These are phyloP conservation scores for Cryptus viduatorius DNA, from an alignment of 2,888 invertebrate genomes.

Conservation along the genomic window DNA sequence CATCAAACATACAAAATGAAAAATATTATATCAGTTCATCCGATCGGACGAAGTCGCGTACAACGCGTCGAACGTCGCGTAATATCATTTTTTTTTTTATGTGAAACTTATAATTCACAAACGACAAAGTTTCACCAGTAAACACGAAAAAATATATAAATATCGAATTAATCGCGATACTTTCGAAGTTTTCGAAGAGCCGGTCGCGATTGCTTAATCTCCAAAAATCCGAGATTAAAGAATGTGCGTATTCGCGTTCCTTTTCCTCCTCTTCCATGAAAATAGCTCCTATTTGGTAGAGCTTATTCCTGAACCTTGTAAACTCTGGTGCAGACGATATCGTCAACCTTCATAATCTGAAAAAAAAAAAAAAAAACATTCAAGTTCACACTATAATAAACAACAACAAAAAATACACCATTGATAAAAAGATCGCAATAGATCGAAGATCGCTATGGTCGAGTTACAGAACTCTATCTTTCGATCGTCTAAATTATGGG, in stretches of 20 bases:
- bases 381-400: background rate
- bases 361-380: slow-evolving; percentile 79
- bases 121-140: background rate
- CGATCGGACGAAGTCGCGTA: slow-evolving; percentile 14
- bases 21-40: slow-evolving; percentile 21
- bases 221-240: slow-evolving; percentile 32
- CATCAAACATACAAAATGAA: slow-evolving; percentile 62
- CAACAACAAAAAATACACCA: background rate
- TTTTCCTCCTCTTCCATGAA: background rate
- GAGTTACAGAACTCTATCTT: background rate
- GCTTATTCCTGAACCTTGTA: slow-evolving; percentile 89
- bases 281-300: slow-evolving; percentile 1
- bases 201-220: background rate
- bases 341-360: slow-evolving; percentile 91
- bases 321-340: slow-evolving; percentile 90
- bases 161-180: slow-evolving; percentile 18
- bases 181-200: background rate
- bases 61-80: slow-evolving; percentile 32
- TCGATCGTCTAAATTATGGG: background rate
- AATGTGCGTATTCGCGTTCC: slow-evolving; percentile 47
- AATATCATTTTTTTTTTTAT: slow-evolving; percentile 21
- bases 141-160: background rate
- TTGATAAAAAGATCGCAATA: background rate
- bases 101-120: slow-evolving; percentile 35
- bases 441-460: background rate